phyloP scores from a whole-genome alignment of 2,113 vertebrate genomes.

The Zapus hudsonius region DNA sequence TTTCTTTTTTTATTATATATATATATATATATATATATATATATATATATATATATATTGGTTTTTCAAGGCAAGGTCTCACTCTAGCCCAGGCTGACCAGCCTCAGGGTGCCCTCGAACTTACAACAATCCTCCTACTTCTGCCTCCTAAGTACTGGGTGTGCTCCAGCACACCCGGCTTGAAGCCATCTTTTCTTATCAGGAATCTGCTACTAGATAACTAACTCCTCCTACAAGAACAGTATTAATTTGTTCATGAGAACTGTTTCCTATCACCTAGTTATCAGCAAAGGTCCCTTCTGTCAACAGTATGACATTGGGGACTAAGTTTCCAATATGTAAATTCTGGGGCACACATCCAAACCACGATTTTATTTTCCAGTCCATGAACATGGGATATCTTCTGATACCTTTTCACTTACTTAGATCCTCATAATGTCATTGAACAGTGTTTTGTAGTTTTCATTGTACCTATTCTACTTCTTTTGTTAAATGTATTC shows the following conservation, averaged over 20 bases:
- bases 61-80: too few species aligned
- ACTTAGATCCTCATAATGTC: neutral
- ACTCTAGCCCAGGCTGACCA: too few species aligned
- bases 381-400: neutral
- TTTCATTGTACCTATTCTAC: neutral
- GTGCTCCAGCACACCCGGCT: too few species aligned
- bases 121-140: too few species aligned
- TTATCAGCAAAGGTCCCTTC: neutral
- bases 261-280: neutral
- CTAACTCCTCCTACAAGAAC: neutral
- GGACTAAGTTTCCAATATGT: neutral
- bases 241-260: neutral
- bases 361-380: neutral
- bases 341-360: neutral
- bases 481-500: slow-evolving; percentile 42
- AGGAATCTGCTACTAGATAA: neutral
- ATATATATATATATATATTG: too few species aligned
- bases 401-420: neutral
- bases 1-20: too few species aligned
- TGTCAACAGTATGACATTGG: neutral
- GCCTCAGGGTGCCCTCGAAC: too few species aligned
- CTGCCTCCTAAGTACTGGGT: too few species aligned
- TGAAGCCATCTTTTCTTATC: neutral
- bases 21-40: too few species aligned
- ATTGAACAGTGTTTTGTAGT: neutral